A percentile compares a stretch with the other conserved stretches of the same genome.
Evolutionary conservation across 35 echinoderm and acorn worm species (phyloP).

Genomic region (Diadema setosum): DNA sequence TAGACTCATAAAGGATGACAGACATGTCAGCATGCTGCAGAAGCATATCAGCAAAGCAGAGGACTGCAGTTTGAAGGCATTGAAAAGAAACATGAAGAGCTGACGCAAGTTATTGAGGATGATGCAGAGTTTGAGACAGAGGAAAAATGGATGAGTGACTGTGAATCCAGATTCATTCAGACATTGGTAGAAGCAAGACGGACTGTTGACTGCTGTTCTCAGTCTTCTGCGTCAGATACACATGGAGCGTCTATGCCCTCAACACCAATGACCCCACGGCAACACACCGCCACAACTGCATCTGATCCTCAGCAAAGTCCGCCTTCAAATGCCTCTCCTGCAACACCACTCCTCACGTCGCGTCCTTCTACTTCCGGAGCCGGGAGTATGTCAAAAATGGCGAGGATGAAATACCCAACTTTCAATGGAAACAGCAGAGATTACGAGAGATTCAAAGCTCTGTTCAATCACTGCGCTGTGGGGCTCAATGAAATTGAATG

Average conservation of each 20-base stretch:
- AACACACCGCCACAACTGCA: neutral
- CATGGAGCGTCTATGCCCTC: neutral
- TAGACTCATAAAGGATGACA: neutral
- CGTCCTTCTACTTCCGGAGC: neutral
- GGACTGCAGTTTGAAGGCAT: conserved; percentile 47
- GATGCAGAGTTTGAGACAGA: conserved; percentile 25
- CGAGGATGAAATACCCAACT: conserved; percentile 61
- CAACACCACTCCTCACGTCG: neutral
- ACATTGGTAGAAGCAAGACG: conserved; percentile 17
- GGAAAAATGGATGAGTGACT: conserved; percentile 73
- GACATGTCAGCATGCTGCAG: conserved; percentile 18
- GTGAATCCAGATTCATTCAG: conserved; percentile 47
- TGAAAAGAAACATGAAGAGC: conserved; percentile 48
- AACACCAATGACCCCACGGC: neutral
- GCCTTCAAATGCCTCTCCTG: neutral
- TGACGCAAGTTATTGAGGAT: conserved; percentile 45
- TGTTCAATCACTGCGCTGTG: conserved; percentile 38
- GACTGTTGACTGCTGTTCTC: conserved; percentile 10
- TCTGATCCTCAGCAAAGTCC: neutral
- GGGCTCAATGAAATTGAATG: conserved; percentile 52
- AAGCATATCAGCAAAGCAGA: conserved; percentile 52
- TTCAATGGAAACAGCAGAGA: conserved; percentile 58
- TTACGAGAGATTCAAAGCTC: conserved; percentile 42
- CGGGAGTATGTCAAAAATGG: conserved; percentile 40
- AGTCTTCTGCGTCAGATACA: neutral